Base-by-base conservation (phyloP, 1,140 invertebrate genomes). In the Pogonus chalceus region DNA sequence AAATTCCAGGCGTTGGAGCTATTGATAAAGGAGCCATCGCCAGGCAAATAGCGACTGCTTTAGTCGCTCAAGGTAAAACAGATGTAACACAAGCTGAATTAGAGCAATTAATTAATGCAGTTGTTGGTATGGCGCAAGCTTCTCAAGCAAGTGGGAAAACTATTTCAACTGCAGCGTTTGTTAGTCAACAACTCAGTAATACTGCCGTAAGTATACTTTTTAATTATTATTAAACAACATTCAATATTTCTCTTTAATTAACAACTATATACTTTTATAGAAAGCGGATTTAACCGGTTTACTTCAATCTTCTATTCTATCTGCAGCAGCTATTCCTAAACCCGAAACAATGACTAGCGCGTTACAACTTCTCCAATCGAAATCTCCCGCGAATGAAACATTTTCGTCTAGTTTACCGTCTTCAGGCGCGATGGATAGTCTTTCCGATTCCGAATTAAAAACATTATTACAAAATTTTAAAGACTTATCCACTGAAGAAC, bases 401-500 rank as follows among this genome's bases (percentile, higher is more conserved):
- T 26, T 54, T 12, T n/a, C n/a, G 10, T 21, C 58, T n/a, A 2
- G 37, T 2, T 39, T 50, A 0, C 20, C 31, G 0, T 37, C 39
- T 0, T 1, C 35, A 16, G 63, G 26, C 48, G 72, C 68, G n/a
- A 81, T 87, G 76, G 85, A 87, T 52, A 80, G 79, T 18, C 65
- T 89, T 1, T 85, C 84, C 0, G 85, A 89, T 62, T 78, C 79
- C 0, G 87, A 90, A 59, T 64, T 90, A 18, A 83, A 87, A 58
- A 80, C 82, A 0, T 64, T 88, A 0, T 65, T 90, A 23, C 84
- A 87, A 62, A 89, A 88, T 64, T 90, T 90, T 58, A 83, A 83
- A 65, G 82, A 87, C 60, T 65, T 90, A 1, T 82, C 80, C 0
- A 78, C 77, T 1, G 83, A 87, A 49, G 86, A 90, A 63, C 87